Base-by-base conservation (phyloP, 1,140 invertebrate genomes). In the Onthophagus taurus region DNA sequence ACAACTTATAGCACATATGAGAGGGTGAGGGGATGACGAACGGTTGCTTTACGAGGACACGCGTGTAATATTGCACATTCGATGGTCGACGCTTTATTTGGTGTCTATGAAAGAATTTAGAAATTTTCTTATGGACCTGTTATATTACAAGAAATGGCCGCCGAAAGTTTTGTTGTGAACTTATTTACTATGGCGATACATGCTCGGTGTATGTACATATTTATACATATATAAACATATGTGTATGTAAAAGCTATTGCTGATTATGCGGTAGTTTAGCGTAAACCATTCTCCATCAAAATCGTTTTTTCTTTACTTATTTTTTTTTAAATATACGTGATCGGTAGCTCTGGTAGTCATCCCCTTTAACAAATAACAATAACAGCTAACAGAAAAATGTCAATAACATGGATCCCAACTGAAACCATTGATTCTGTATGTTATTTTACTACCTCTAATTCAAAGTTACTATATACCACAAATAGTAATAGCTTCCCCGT, bases 391-490 rank as follows among this genome's bases (percentile, higher is more conserved):
- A 41, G 52, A 55, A 62, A 61, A 52, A 48, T 54, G 53, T 58
- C n/a, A n/a, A 53, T 59, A 62, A 62, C 60, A 60, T 60, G 58
- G 52, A 52, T 62, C 35, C 19, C 29, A 61, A 63, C 58, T 61
- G 51, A 63, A 61, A 63, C 60, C 60, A 58, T 58, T 59, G 56
- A 60, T 50, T 55, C 55, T 57, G 57, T 60, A 57, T 58, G 57
- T 62, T 64, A 61, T 60, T 61, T 42, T 20, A 41, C 60, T 63
- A 63, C 60, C 51, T 59, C 62, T 65, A 65, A 60, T 61, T 58
- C 54, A 60, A 62, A 63, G 57, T 63, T 63, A 63, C 63, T 65
- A 65, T 65, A 63, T 65, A 65, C 63, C 63, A 65, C 63, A 65
- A 65, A 62, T 63, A 65, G 59, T 63, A 58, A 31, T 54, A 51